Percentiles rank a stretch among this genome's conserved stretches.
Evolutionary conservation across 2,797 vertebrate genomes (phyloP).

Genomic region (Brachyalestes nurse): DNA sequence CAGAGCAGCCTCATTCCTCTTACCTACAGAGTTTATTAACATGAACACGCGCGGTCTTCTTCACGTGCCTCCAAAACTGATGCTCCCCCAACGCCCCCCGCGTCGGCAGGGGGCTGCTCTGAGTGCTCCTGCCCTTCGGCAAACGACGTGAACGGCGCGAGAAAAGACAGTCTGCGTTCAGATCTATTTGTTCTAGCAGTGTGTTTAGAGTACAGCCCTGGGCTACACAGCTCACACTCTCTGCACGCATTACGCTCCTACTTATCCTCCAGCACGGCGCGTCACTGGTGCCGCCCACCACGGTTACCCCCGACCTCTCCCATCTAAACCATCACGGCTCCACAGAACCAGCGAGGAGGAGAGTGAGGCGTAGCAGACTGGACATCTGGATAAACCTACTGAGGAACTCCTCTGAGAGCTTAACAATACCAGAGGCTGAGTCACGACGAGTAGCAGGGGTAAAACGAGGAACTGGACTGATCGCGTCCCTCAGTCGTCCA

Average conservation of each 20-base stretch:
- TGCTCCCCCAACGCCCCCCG: not conserved
- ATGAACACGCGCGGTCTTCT: not conserved
- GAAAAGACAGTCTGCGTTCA: not conserved
- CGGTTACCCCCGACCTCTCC: not conserved
- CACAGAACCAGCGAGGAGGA: no score
- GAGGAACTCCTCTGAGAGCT: no score
- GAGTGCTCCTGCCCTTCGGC: not conserved
- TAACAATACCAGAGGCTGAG: no score
- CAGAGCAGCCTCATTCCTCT: not conserved
- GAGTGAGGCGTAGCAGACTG: no score
- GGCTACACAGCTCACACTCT: not conserved
- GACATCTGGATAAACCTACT: no score
- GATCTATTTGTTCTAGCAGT: not conserved
- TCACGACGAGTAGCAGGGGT: no score
- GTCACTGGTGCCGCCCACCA: not conserved
- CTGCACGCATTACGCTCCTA: not conserved
- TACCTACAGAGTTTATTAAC: conserved; percentile 16
- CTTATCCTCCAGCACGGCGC: not conserved
- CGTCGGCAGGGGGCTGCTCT: not conserved
- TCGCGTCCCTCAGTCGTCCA: no score
- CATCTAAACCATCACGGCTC: not conserved
- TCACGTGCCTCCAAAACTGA: not conserved
- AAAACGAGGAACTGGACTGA: no score
- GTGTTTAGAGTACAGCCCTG: not conserved
- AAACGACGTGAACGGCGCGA: not conserved